These are phyloP conservation scores for Mionectes macconnelli DNA, from an alignment of 2,113 vertebrate genomes.

Conservation along the genomic window DNA sequence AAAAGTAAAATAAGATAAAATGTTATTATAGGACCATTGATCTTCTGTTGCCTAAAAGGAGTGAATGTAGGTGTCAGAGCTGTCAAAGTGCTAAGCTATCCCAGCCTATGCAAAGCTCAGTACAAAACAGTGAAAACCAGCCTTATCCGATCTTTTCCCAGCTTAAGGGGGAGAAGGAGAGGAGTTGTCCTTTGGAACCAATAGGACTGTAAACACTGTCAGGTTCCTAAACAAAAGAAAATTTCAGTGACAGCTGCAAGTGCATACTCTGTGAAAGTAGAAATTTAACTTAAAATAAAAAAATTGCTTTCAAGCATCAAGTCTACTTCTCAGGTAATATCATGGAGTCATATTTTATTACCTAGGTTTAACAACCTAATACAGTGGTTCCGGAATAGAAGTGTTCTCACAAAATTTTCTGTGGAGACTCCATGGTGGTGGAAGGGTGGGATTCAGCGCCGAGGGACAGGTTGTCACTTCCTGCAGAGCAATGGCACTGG, in stretches of 20 bases:
- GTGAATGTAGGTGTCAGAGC: neutral
- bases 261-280: neutral
- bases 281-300: neutral
- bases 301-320: neutral
- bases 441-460: neutral
- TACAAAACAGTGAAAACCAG: neutral
- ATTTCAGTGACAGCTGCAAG: neutral
- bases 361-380: neutral
- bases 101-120: neutral
- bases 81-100: neutral
- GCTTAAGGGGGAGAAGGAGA: neutral
- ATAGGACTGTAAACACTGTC: neutral
- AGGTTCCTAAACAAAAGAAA: neutral
- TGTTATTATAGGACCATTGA: slow-evolving; percentile 36
- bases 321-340: neutral
- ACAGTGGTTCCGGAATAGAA: neutral
- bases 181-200: neutral
- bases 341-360: neutral
- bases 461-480: neutral
- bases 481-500: rapidly evolving
- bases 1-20: slow-evolving; percentile 55
- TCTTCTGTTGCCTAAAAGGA: slow-evolving; percentile 30
- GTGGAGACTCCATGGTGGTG: neutral
- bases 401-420: neutral
- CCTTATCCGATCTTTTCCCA: neutral